phyloP scores from a whole-genome alignment of 2,113 vertebrate species.

The Solea solea region DNA sequence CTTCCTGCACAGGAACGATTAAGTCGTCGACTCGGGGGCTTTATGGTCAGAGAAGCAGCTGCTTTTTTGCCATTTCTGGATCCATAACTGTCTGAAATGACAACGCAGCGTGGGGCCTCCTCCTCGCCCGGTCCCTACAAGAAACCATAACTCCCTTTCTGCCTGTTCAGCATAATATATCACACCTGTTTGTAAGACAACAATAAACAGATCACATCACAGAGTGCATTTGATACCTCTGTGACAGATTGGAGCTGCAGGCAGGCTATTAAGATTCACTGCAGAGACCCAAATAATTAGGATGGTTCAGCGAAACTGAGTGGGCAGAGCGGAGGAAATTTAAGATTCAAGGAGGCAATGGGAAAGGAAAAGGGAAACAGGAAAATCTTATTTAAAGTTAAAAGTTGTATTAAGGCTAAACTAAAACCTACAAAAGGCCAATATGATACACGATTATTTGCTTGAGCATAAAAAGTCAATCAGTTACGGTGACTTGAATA shows the following conservation, averaged over 20 bases:
- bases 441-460: too few relatives aligned
- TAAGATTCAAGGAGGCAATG: conserved; percentile 12
- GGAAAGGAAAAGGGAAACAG: not conserved
- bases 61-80: conserved; percentile 73
- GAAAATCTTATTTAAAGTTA: too few relatives aligned
- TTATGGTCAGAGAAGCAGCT: conserved; percentile 83
- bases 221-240: conserved; percentile 31
- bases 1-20: conserved; percentile 73
- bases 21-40: conserved; percentile 71
- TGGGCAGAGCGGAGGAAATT: conserved; percentile 4
- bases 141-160: conserved; percentile 66
- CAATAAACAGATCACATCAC: conserved; percentile 67
- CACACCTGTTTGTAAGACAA: conserved; percentile 55
- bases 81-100: conserved; percentile 77
- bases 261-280: conserved; percentile 49
- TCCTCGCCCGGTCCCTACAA: conserved; percentile 40
- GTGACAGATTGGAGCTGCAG: conserved; percentile 55
- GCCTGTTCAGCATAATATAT: conserved; percentile 73
- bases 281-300: conserved; percentile 46
- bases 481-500: too few relatives aligned
- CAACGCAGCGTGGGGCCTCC: conserved; percentile 37
- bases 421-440: not conserved
- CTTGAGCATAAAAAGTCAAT: too few relatives aligned
- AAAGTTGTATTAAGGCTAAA: not conserved
- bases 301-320: conserved; percentile 42